Evolutionary conservation across 1,140 invertebrate genomes (phyloP).

Genomic region (Bathynomus jamesi): DNA sequence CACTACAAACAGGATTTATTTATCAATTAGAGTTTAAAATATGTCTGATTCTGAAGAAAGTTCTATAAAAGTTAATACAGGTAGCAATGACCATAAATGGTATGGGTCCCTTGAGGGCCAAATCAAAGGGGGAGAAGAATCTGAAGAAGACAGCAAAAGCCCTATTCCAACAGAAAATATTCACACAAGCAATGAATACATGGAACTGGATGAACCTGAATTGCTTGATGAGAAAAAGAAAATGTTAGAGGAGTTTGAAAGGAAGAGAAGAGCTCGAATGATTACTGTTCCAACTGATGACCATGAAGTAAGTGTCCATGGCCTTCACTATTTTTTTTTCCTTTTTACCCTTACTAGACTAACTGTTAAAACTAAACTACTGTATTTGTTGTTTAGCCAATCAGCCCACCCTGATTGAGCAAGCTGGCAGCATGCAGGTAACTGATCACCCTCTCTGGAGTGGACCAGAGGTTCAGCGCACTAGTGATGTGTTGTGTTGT

Average conservation of each 20-base stretch:
- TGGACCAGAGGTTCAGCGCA: too few relatives aligned
- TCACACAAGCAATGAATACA: conserved; percentile 50
- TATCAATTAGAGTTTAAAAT: background rate
- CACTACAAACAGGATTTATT: too few relatives aligned
- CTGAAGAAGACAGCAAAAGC: background rate
- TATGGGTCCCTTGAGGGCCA: background rate
- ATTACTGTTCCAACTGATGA: conserved; percentile 56
- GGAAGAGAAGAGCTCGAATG: conserved; percentile 78
- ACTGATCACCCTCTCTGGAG: too few relatives aligned
- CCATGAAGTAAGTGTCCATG: conserved; percentile 46
- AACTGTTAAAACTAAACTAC: background rate
- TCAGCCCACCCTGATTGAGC: too few relatives aligned
- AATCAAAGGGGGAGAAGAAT: background rate
- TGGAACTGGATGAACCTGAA: conserved; percentile 76
- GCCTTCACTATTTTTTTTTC: background rate
- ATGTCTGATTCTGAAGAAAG: background rate
- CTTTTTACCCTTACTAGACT: background rate
- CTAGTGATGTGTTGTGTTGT: too few relatives aligned
- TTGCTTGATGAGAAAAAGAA: conserved; percentile 80
- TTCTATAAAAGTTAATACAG: background rate
- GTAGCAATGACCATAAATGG: too few relatives aligned
- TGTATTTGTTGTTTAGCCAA: too few relatives aligned
- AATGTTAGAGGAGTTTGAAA: conserved; percentile 86
- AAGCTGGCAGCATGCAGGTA: too few relatives aligned
- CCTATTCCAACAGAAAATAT: conserved; percentile 14